Conservation (phyloP, 2,113 vertebrate species). For the Bufo gargarizans region DNA sequence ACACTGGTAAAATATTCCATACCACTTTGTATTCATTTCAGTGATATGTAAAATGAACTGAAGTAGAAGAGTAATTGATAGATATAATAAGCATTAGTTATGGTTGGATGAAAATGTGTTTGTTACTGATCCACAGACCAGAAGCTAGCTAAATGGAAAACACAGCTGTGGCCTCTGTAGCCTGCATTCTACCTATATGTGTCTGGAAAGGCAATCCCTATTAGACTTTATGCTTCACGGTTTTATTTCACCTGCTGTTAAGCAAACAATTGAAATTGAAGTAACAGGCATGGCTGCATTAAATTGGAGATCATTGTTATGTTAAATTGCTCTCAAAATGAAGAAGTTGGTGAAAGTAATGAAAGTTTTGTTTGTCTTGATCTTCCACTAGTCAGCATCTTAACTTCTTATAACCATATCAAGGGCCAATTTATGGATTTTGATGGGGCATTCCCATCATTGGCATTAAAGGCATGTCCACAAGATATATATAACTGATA, state of each 20-base stretch:
- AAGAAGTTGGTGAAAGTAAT: conserved; percentile 7
- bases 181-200: neutral
- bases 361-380: conserved; percentile 1
- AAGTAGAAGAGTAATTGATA: neutral
- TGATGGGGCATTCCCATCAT: neutral
- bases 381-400: neutral
- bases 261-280: conserved; percentile 5
- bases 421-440: neutral
- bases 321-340: conserved; percentile 8
- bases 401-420: neutral
- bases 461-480: neutral
- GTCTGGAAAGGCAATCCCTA: neutral
- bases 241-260: conserved; percentile 16
- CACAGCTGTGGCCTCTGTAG: neutral
- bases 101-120: neutral
- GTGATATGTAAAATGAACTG: neutral
- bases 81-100: conserved; percentile 19
- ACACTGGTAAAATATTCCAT: neutral
- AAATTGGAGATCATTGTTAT: conserved; percentile 5
- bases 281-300: conserved; percentile 11
- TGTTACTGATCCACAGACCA: neutral
- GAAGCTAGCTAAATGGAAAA: conserved; percentile 17
- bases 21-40: neutral
- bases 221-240: conserved; percentile 7
- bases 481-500: neutral